Evolutionary conservation across 2,797 vertebrate species (phyloP).

Genomic region (Eulemur mongoz): DNA sequence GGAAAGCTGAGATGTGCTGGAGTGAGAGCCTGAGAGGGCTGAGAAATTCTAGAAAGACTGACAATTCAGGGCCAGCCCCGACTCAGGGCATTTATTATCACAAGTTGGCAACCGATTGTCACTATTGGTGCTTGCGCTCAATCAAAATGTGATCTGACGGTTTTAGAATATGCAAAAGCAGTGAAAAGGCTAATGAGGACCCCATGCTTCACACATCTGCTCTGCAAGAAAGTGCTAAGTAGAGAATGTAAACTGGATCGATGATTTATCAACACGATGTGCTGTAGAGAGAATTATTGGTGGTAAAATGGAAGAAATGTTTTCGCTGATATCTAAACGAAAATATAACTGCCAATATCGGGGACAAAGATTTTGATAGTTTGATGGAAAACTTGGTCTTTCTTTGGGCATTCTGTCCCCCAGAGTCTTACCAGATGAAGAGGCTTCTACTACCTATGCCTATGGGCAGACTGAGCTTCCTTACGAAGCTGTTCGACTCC

Average conservation of each 20-base stretch:
- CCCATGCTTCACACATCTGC: background rate
- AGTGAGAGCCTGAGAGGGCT: background rate
- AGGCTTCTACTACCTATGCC: no score
- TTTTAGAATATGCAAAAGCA: background rate
- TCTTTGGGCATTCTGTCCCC: background rate
- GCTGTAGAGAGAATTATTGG: background rate
- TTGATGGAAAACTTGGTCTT: background rate
- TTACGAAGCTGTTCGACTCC: no score
- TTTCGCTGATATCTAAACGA: background rate
- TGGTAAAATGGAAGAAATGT: background rate
- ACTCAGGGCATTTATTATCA: background rate
- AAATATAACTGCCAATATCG: background rate
- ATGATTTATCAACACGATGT: accelerated
- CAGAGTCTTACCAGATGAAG: background rate
- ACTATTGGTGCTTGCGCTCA: background rate
- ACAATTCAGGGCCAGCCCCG: background rate
- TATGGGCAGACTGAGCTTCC: accelerated
- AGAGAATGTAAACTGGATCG: background rate
- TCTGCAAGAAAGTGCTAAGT: background rate
- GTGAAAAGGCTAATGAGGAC: background rate
- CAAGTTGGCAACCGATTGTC: background rate
- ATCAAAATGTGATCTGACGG: background rate
- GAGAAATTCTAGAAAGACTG: background rate
- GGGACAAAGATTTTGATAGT: background rate
- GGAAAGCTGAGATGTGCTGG: background rate